Evolutionary conservation across 2,797 vertebrate species (phyloP).

Genomic region (Nannoperca australis): DNA sequence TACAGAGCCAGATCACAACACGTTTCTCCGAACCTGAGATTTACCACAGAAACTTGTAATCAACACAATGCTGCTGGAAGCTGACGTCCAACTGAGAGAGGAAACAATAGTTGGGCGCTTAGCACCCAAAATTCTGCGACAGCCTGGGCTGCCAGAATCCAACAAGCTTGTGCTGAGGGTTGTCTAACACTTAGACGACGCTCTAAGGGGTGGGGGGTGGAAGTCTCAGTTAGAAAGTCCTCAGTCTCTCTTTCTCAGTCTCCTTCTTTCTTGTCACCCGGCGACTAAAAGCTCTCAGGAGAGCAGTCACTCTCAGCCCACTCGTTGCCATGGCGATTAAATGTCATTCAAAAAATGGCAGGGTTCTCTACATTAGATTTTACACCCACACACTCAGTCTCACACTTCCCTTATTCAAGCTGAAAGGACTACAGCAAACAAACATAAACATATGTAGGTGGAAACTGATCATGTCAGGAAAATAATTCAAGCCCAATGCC

Average conservation of each 20-base stretch:
- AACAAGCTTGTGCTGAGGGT: slow-evolving; percentile 44
- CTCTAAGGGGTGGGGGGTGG: no score
- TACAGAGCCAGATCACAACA: slow-evolving; percentile 35
- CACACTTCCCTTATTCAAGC: slow-evolving; percentile 44
- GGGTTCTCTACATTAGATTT: slow-evolving; percentile 61
- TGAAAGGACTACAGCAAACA: slow-evolving; percentile 57
- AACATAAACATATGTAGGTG: slow-evolving; percentile 65
- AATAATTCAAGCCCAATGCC: slow-evolving; percentile 23
- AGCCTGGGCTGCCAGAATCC: slow-evolving; percentile 31
- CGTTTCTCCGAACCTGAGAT: slow-evolving; percentile 48
- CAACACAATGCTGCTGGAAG: slow-evolving; percentile 58
- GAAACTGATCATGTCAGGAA: slow-evolving; percentile 46
- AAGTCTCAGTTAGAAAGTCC: slow-evolving; percentile 29
- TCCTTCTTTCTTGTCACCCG: slow-evolving; percentile 53
- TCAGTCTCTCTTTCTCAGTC: slow-evolving; percentile 25
- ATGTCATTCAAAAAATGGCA: slow-evolving; percentile 77
- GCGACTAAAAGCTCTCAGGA: slow-evolving; percentile 67
- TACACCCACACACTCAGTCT: slow-evolving; percentile 68
- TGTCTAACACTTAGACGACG: slow-evolving; percentile 21
- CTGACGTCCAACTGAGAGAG: slow-evolving; percentile 38
- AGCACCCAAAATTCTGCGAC: slow-evolving; percentile 39
- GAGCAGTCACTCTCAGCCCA: slow-evolving; percentile 66
- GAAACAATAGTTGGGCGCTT: slow-evolving; percentile 43
- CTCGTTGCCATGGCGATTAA: slow-evolving; percentile 80
- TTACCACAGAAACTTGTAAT: slow-evolving; percentile 59